Base-by-base conservation (phyloP, 2,888 invertebrate genomes). In the Polymixis flavicincta region DNA sequence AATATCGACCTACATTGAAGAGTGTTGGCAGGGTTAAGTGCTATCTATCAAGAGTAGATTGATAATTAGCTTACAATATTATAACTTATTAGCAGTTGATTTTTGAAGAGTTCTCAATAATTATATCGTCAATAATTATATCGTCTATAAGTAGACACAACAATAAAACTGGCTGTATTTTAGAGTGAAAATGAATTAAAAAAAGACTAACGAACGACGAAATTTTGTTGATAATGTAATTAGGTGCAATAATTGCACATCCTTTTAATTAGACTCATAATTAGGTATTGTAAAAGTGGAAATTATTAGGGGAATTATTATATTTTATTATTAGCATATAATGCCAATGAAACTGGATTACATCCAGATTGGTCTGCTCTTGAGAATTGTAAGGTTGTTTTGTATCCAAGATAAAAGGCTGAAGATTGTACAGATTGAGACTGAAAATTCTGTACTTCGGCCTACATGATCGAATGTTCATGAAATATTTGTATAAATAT, bases 401-500 rank as follows among this genome's bases (percentile, higher is more conserved):
- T 69, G 28, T 25, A 14, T 25, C 17, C 48, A 63, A 50, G 61
- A 50, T 17, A 22, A 17, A 17, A 11, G 22, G 50, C 32, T 71
- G 28, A 32, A 71, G 25, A 57, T 79, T 45, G 32, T 37, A 19
- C 32, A 45, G 71, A 50, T 1, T 28, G 28, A 68, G 22, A 17
- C 32, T 55, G 57, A 28, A 60, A 59, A 80, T 77, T 52, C 61
- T 69, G 64, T 73, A 69, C 52, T 76, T 73, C 60, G 66, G 42
- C 14, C 60, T 59, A 59, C 42, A 65, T 72, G 65, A 63, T 69
- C 42, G 68, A 57, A 70, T 71, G 74, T 85, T 83, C 67, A 71
- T 72, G 74, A 82, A 80, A 81, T 85, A 83, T 86, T 88, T 82
- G 80, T 76, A 66, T 77, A 71, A 82, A 78, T 80, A 80, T 92